Conservation (phyloP, 2,888 invertebrate genomes). For the Eledona agricola region DNA sequence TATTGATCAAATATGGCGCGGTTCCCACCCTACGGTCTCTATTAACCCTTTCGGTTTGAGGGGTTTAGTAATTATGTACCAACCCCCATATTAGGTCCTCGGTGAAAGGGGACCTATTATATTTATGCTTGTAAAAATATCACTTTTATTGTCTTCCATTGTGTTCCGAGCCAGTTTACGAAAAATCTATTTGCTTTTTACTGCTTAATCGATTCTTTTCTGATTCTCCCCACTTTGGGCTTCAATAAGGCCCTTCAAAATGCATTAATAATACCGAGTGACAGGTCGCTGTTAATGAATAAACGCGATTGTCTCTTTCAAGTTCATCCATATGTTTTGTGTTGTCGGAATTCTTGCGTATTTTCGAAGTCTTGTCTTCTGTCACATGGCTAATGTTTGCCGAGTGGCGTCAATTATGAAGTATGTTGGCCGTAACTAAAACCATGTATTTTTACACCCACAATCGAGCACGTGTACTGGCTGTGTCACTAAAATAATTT, state of each 20-base stretch:
- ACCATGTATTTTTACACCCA: conserved; percentile 56
- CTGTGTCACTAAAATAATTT: conserved; percentile 60
- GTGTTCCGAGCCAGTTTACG: conserved; percentile 46
- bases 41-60: conserved; percentile 63
- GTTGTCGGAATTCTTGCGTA: conserved; percentile 31
- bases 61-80: conserved; percentile 63
- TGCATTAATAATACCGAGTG: conserved; percentile 18
- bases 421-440: conserved; percentile 48
- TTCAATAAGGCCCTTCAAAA: conserved; percentile 16
- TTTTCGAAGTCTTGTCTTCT: conserved; percentile 42
- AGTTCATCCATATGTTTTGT: conserved; percentile 31
- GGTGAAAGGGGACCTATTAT: conserved; percentile 59
- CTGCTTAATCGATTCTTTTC: conserved; percentile 45
- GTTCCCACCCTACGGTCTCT: conserved; percentile 61
- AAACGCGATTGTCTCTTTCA: conserved; percentile 16
- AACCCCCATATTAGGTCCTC: conserved; percentile 61
- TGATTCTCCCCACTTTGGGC: conserved; percentile 16
- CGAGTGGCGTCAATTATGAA: conserved; percentile 50
- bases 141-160: conserved; percentile 51
- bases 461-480: conserved; percentile 53
- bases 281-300: conserved; percentile 37
- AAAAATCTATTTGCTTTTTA: conserved; percentile 51
- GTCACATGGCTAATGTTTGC: conserved; percentile 48
- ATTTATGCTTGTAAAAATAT: conserved; percentile 56
- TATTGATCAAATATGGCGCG: conserved; percentile 65